Percentiles rank a stretch among this genome's conserved stretches.
Evolutionary conservation across 2,888 invertebrate species (phyloP).

Genomic region (Polydrusus tereticollis): DNA sequence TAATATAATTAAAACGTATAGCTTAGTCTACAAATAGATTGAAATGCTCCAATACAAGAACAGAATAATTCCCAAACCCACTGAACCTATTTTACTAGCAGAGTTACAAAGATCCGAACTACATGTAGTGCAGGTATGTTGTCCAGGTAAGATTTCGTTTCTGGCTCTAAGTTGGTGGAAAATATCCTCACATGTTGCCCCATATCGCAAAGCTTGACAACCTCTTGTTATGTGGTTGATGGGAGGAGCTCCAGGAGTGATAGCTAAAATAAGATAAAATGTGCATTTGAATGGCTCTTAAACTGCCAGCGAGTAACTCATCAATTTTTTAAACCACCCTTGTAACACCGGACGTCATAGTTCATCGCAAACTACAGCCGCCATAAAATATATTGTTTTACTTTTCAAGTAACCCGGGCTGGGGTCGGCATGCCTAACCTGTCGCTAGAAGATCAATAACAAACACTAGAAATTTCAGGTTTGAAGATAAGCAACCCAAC

Average conservation of each 20-base stretch:
- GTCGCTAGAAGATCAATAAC: too few relatives aligned
- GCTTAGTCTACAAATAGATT: background rate
- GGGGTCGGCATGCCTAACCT: too few relatives aligned
- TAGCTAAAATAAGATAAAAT: constrained; percentile 46
- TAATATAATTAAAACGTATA: too few relatives aligned
- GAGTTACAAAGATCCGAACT: constrained; percentile 59
- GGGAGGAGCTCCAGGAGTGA: constrained; percentile 53
- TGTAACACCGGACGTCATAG: too few relatives aligned
- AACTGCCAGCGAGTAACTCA: too few relatives aligned
- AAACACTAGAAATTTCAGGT: too few relatives aligned
- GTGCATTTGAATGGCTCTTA: too few relatives aligned
- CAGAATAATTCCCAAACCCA: background rate
- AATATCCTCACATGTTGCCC: constrained; percentile 60
- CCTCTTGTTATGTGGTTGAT: constrained; percentile 57
- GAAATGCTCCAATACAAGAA: background rate
- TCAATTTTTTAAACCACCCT: too few relatives aligned
- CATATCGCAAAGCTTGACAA: constrained; percentile 58
- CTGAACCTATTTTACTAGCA: constrained; percentile 3
- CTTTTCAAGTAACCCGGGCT: too few relatives aligned
- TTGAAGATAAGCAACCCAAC: too few relatives aligned
- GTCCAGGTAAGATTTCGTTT: constrained; percentile 57
- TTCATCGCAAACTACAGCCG: too few relatives aligned
- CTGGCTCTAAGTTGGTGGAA: constrained; percentile 57
- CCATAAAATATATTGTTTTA: too few relatives aligned
- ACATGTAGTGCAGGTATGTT: constrained; percentile 60